Percentiles rank a stretch among this genome's conserved stretches.
Evolutionary conservation across 2,888 invertebrate species (phyloP).

Genomic region (Ypsolopha scabrella): DNA sequence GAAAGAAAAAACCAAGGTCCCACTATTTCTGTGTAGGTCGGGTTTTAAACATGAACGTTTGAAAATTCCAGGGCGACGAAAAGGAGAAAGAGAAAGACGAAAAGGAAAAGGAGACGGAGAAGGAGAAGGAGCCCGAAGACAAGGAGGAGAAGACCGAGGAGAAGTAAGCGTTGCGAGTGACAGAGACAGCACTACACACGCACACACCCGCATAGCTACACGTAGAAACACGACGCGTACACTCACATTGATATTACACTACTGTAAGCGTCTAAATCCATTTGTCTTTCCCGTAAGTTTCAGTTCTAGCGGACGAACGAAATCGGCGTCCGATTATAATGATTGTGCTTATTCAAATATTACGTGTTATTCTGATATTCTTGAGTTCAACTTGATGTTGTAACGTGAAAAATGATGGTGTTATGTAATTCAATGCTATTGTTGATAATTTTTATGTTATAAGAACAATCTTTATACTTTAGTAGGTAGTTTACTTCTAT

Average conservation of each 20-base stretch:
- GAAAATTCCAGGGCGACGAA: slow-evolving; percentile 76
- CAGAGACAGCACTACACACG: background rate
- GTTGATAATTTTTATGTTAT: background rate
- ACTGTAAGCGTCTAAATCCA: slow-evolving; percentile 62
- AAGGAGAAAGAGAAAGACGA: slow-evolving; percentile 74
- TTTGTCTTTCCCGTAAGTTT: slow-evolving; percentile 62
- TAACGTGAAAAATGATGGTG: slow-evolving; percentile 15
- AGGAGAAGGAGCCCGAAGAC: slow-evolving; percentile 68
- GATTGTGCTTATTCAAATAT: slow-evolving; percentile 21
- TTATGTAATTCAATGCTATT: background rate
- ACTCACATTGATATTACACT: slow-evolving; percentile 25
- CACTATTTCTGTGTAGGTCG: too few relatives aligned
- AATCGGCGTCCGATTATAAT: slow-evolving; percentile 21
- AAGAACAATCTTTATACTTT: background rate
- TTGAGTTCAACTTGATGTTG: slow-evolving; percentile 28
- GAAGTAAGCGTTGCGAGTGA: background rate
- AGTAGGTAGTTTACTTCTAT: background rate
- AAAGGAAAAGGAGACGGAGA: slow-evolving; percentile 73
- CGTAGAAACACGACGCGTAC: background rate
- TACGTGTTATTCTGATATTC: slow-evolving; percentile 16
- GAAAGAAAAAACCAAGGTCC: too few relatives aligned
- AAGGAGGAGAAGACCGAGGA: slow-evolving; percentile 21
- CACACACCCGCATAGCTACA: background rate
- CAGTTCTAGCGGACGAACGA: slow-evolving; percentile 26
- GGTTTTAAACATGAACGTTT: background rate